Percentiles rank a stretch among this genome's conserved stretches.
These are phyloP conservation scores for Galaxias olidus DNA, from an alignment of 2,797 vertebrate species.

Conservation along the genomic window DNA sequence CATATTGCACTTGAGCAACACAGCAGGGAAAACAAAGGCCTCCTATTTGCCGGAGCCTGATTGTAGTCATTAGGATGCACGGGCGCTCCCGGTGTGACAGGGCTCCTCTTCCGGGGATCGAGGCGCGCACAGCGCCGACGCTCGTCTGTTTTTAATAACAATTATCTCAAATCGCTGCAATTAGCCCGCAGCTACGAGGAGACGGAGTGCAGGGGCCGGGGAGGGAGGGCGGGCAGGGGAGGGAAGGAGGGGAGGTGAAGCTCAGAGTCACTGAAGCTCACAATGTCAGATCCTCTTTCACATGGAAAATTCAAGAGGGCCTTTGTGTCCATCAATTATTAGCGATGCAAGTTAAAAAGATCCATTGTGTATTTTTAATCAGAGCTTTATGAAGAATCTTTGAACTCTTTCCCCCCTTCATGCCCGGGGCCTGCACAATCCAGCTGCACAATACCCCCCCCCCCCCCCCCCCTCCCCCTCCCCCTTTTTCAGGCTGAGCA, in stretches of 20 bases:
- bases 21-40: conserved; percentile 62
- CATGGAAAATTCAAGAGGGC: conserved; percentile 65
- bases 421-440: conserved; percentile 38
- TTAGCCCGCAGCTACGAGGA: conserved; percentile 71
- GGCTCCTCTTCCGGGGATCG: conserved; percentile 53
- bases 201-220: conserved; percentile 42
- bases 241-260: conserved; percentile 10
- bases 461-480: conserved; percentile 22
- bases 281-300: conserved; percentile 62
- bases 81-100: conserved; percentile 56
- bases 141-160: conserved; percentile 78
- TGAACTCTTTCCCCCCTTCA: conserved; percentile 60
- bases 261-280: conserved; percentile 61
- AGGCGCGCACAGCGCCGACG: conserved; percentile 53
- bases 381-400: conserved; percentile 52
- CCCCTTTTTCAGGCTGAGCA: conserved; percentile 15
- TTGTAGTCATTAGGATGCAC: conserved; percentile 70
- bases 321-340: conserved; percentile 68
- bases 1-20: conserved; percentile 27
- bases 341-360: conserved; percentile 60
- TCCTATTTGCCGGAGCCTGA: conserved; percentile 55
- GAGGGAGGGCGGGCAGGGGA: neutral
- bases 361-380: conserved; percentile 67
- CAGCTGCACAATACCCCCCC: conserved; percentile 28
- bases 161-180: conserved; percentile 77